Conservation (phyloP, 2,797 vertebrate genomes). For the Miichthys miiuy region DNA sequence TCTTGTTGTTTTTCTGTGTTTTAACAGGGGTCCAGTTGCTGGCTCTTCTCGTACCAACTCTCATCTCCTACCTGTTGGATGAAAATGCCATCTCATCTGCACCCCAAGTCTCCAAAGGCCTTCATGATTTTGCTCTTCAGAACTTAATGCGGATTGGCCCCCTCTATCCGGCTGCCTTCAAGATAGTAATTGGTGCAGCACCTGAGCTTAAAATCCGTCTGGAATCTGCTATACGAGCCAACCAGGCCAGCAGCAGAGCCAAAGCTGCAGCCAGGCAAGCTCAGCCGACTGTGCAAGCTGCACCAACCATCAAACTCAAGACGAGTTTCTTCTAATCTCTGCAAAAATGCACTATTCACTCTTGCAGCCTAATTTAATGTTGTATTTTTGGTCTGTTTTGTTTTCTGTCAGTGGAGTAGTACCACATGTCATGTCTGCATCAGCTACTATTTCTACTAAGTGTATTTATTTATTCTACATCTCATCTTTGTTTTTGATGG, state of each 20-base stretch:
- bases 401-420: slow-evolving; percentile 37
- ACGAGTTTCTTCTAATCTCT: slow-evolving; percentile 94
- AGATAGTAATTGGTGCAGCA: slow-evolving; percentile 95
- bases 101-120: slow-evolving; percentile 88
- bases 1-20: slow-evolving; percentile 33
- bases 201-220: slow-evolving; percentile 96
- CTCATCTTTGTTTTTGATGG: slow-evolving; percentile 51
- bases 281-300: slow-evolving; percentile 90
- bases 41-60: slow-evolving; percentile 95
- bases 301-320: slow-evolving; percentile 99
- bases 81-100: slow-evolving; percentile 92
- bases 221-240: slow-evolving; percentile 94
- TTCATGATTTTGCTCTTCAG: slow-evolving; percentile 98
- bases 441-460: slow-evolving; percentile 41
- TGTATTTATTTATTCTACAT: slow-evolving; percentile 76
- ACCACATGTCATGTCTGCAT: slow-evolving; percentile 40
- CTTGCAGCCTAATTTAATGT: slow-evolving; percentile 30
- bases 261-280: slow-evolving; percentile 91
- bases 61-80: slow-evolving; percentile 96
- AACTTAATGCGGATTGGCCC: slow-evolving; percentile 98
- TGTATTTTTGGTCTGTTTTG: slow-evolving; percentile 30
- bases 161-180: slow-evolving; percentile 96
- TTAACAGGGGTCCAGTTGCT: slow-evolving; percentile 92
- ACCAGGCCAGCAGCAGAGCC: slow-evolving; percentile 95
- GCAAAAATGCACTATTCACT: slow-evolving; percentile 29